phyloP scores from a whole-genome alignment of 1,140 invertebrate species.

The Lepidotrigona ventralis region DNA sequence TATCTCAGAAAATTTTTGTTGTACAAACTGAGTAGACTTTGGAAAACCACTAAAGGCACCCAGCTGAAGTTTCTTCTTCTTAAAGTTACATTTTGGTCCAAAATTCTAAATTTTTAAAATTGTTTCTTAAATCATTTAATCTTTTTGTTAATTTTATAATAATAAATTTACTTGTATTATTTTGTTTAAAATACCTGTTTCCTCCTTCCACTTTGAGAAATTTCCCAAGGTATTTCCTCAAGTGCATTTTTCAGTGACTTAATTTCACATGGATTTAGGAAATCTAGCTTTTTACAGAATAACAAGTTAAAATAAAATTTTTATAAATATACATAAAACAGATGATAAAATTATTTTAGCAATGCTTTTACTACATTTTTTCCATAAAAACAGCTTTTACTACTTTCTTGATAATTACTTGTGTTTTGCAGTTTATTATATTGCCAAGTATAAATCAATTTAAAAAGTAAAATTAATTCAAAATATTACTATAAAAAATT shows the following conservation, averaged over 20 bases:
- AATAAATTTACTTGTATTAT: slow-evolving; percentile 18
- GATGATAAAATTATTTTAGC: not conserved
- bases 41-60: slow-evolving; percentile 95
- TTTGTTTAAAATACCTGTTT: slow-evolving; percentile 89
- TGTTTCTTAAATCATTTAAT: not conserved
- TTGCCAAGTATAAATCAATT: not conserved
- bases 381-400: not conserved
- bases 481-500: not conserved
- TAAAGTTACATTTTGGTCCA: slow-evolving; percentile 99
- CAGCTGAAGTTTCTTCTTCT: slow-evolving; percentile 91
- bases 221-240: slow-evolving; percentile 92
- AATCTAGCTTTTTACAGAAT: slow-evolving; percentile 81
- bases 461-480: not conserved
- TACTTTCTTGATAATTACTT: not conserved
- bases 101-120: slow-evolving; percentile 86
- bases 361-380: not conserved
- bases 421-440: not conserved
- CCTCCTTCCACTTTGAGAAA: slow-evolving; percentile 96
- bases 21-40: slow-evolving; percentile 88
- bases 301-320: not conserved
- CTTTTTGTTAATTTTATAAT: not conserved
- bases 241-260: slow-evolving; percentile 84
- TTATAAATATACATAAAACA: not conserved
- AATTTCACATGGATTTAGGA: slow-evolving; percentile 89
- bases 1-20: slow-evolving; percentile 87